Percentiles rank a stretch among this genome's conserved stretches.
Conservation (phyloP, 1,140 invertebrate species). For the Drosophila pseudoananassae region DNA sequence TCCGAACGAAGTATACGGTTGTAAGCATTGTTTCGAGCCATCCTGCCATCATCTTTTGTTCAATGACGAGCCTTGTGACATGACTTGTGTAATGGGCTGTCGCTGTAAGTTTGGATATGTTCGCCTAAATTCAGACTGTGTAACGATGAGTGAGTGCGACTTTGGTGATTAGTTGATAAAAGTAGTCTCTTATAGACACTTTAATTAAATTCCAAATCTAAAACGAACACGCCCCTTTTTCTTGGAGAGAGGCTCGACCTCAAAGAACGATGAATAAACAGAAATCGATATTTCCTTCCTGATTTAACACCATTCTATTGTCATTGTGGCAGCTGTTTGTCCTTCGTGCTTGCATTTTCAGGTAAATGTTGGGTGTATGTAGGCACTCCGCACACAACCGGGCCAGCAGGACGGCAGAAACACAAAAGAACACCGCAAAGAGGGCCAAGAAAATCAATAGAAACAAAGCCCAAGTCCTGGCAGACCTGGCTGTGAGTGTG, state of each 20-base stretch:
- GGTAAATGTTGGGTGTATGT: constrained; percentile 15
- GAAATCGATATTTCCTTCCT: constrained; percentile 52
- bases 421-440: constrained; percentile 15
- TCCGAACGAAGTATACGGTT: not conserved
- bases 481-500: constrained; percentile 26
- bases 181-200: too few relatives aligned
- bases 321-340: constrained; percentile 20
- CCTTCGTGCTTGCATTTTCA: constrained; percentile 28
- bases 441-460: constrained; percentile 64
- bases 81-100: not conserved
- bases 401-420: constrained; percentile 1
- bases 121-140: not conserved
- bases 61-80: not conserved
- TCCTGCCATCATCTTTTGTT: not conserved
- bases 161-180: not conserved
- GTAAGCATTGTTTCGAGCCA: not conserved
- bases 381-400: constrained; percentile 22
- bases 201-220: too few relatives aligned
- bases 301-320: constrained; percentile 35
- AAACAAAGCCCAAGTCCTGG: constrained; percentile 57
- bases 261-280: not conserved
- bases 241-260: not conserved
- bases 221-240: not conserved
- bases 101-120: not conserved
- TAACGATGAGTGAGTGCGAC: not conserved